Conservation (phyloP, 2,888 invertebrate genomes). For the Tetrapedia diversipes region DNA sequence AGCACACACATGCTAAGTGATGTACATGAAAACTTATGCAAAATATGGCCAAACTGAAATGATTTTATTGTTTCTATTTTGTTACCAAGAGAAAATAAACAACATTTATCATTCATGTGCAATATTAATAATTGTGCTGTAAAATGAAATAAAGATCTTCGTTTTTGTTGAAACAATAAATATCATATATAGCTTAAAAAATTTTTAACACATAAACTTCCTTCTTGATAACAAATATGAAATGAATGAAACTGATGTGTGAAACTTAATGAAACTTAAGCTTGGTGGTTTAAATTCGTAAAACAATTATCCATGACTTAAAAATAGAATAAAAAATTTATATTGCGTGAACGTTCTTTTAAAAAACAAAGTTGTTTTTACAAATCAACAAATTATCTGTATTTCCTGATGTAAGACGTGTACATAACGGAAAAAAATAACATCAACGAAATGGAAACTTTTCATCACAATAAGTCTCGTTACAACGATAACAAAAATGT, state of each 20-base stretch:
- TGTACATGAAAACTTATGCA: slow-evolving; percentile 76
- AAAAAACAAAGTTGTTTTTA: slow-evolving; percentile 3
- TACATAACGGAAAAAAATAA: slow-evolving; percentile 30
- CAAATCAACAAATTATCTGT: slow-evolving; percentile 21
- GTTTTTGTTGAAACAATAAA: not conserved
- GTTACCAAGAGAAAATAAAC: slow-evolving; percentile 43
- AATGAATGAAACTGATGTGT: slow-evolving; percentile 32
- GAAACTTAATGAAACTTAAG: slow-evolving; percentile 14
- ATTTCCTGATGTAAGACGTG: slow-evolving; percentile 24
- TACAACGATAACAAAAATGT: slow-evolving; percentile 23
- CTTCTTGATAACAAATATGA: slow-evolving; percentile 48
- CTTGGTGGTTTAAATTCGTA: slow-evolving; percentile 13
- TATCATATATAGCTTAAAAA: not conserved
- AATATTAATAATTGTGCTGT: not conserved
- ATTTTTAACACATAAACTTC: not conserved
- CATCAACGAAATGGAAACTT: slow-evolving; percentile 19
- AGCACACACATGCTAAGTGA: slow-evolving; percentile 81
- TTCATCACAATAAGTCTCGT: slow-evolving; percentile 19
- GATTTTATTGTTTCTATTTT: slow-evolving; percentile 45
- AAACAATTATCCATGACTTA: slow-evolving; percentile 15
- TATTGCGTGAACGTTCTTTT: not conserved
- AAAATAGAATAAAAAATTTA: slow-evolving; percentile 4
- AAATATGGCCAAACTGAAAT: slow-evolving; percentile 61
- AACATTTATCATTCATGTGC: not conserved
- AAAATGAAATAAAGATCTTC: not conserved